A percentile compares a stretch with the other conserved stretches of the same genome.
These are phyloP conservation scores for Ornithorhynchus anatinus DNA, from an alignment of 2,113 vertebrate species.

Conservation along the genomic window DNA sequence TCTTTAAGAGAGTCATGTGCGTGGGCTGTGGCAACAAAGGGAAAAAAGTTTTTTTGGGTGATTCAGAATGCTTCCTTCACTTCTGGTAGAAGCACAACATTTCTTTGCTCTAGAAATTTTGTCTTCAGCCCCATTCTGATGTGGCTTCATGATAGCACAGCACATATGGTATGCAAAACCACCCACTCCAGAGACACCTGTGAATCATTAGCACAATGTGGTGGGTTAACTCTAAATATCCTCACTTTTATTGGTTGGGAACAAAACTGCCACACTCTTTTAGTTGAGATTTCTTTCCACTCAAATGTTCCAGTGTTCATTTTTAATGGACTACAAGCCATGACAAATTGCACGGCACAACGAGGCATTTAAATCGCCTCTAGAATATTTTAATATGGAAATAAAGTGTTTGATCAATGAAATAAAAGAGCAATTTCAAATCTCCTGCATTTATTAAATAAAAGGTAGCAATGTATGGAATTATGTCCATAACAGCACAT, in stretches of 20 bases:
- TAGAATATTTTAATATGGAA: neutral
- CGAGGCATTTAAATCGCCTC: neutral
- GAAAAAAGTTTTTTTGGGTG: neutral
- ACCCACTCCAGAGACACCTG: constrained; percentile 16
- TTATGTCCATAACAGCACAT: neutral
- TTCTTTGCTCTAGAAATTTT: neutral
- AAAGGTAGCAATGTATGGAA: neutral
- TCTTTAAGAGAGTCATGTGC: neutral
- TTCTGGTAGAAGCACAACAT: neutral
- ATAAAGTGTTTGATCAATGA: neutral
- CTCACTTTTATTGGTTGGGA: constrained; percentile 11
- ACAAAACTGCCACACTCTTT: neutral
- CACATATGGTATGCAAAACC: constrained; percentile 21
- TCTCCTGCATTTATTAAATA: neutral
- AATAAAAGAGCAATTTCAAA: neutral
- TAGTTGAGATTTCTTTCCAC: neutral
- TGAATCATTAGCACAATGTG: neutral
- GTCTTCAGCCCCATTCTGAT: neutral
- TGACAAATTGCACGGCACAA: neutral
- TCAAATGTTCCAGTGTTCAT: neutral
- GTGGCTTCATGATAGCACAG: constrained; percentile 21
- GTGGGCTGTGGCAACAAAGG: neutral
- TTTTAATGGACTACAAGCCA: neutral
- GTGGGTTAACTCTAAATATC: neutral
- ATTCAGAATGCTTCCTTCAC: neutral